phyloP scores from a whole-genome alignment of 2,113 vertebrate species.

The Atrichornis clamosus region DNA sequence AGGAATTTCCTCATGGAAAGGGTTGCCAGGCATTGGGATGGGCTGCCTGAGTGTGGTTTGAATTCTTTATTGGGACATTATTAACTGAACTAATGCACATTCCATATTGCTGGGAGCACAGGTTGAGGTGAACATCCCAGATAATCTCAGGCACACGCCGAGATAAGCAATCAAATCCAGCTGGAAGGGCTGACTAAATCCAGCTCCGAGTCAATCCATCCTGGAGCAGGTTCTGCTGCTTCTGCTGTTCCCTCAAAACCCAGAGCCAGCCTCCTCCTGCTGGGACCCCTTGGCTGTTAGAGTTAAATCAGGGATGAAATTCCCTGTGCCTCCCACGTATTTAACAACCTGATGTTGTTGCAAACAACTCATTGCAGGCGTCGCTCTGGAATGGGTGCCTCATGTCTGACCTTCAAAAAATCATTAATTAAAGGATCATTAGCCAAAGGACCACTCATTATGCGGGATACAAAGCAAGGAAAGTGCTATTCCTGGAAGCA shows the following conservation, averaged over 20 bases:
- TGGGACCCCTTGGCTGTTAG: background rate
- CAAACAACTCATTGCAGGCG: background rate
- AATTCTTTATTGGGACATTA: background rate
- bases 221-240: background rate
- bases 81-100: background rate
- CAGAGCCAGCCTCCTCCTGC: background rate
- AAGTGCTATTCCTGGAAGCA: background rate
- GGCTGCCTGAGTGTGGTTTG: background rate
- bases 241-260: background rate
- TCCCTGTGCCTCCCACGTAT: background rate
- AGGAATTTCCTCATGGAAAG: background rate
- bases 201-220: background rate
- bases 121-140: background rate
- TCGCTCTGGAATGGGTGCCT: background rate
- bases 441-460: background rate
- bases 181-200: background rate
- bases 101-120: background rate
- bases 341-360: background rate
- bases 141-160: background rate
- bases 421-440: background rate
- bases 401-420: background rate
- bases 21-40: background rate
- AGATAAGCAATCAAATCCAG: background rate
- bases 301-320: background rate
- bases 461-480: background rate